These are phyloP conservation scores for Anoplophora glabripennis DNA, from an alignment of 1,140 invertebrate genomes.

Conservation along the genomic window DNA sequence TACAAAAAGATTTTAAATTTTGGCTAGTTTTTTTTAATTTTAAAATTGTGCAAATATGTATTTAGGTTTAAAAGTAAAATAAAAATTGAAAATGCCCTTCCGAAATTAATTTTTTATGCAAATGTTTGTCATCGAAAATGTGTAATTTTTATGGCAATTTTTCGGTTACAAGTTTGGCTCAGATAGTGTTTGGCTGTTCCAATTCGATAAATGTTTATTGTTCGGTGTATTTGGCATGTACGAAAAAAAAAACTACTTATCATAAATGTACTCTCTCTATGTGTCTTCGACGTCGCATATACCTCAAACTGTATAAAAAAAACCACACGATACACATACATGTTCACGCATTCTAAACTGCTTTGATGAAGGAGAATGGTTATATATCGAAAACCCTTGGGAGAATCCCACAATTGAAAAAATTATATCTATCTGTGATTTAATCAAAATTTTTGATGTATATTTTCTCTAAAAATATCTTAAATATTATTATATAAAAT, in stretches of 20 bases:
- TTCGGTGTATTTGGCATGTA: constrained; percentile 49
- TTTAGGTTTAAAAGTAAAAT: too few species aligned
- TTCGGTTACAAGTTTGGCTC: too few species aligned
- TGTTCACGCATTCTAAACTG: constrained; percentile 39
- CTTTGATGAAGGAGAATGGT: constrained; percentile 44
- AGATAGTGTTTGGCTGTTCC: too few species aligned
- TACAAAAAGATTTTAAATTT: too few species aligned
- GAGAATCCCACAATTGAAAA: constrained; percentile 46
- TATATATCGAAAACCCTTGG: constrained; percentile 44
- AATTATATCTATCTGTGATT: constrained; percentile 57
- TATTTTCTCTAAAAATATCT: constrained; percentile 57
- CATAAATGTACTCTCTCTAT: constrained; percentile 50
- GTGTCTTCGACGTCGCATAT: constrained; percentile 52
- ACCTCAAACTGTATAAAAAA: constrained; percentile 49
- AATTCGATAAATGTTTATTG: constrained; percentile 32
- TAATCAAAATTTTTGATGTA: constrained; percentile 56
- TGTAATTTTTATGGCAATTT: too few species aligned
- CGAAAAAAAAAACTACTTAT: constrained; percentile 40
- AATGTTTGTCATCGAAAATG: too few species aligned
- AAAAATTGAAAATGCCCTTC: too few species aligned
- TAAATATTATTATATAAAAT: constrained; percentile 50
- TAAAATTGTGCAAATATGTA: too few species aligned
- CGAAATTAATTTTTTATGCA: too few species aligned
- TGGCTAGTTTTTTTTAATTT: too few species aligned
- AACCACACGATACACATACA: constrained; percentile 34